Percentiles rank a stretch among this genome's conserved stretches.
These are phyloP conservation scores for Fissipunctia ypsillon DNA, from an alignment of 2,888 invertebrate species.

Conservation along the genomic window DNA sequence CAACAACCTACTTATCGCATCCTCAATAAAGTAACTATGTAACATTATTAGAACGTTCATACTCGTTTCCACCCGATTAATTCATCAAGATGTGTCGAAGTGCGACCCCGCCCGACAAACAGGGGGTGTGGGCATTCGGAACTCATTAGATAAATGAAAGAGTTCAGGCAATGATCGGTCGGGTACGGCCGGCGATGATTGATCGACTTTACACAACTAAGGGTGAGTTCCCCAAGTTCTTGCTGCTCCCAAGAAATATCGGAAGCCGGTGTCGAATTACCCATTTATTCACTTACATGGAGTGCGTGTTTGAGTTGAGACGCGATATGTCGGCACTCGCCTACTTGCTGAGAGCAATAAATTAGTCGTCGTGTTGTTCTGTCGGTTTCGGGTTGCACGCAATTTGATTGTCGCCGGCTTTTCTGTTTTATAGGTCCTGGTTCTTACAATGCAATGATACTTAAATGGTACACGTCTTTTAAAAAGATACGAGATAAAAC, in stretches of 20 bases:
- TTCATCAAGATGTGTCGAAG: constrained; percentile 82
- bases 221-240: constrained; percentile 64
- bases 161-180: constrained; percentile 83
- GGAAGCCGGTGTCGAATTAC: constrained; percentile 79
- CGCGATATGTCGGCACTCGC: constrained; percentile 72
- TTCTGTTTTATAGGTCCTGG: background rate
- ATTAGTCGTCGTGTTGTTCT: constrained; percentile 70
- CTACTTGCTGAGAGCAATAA: constrained; percentile 74
- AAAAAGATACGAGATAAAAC: background rate
- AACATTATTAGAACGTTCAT: constrained; percentile 66
- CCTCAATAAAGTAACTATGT: constrained; percentile 51
- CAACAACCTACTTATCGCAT: constrained; percentile 16
- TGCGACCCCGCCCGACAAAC: constrained; percentile 75
- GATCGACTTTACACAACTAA: constrained; percentile 67
- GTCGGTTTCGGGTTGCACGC: constrained; percentile 57
- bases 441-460: background rate
- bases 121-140: constrained; percentile 67
- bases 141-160: constrained; percentile 89
- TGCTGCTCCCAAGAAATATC: constrained; percentile 72
- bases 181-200: constrained; percentile 67
- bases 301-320: constrained; percentile 83
- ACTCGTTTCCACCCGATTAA: constrained; percentile 77
- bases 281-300: constrained; percentile 84
- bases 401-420: constrained; percentile 30
- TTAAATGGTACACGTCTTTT: background rate